Conservation (phyloP, 1,140 invertebrate species). For the Leucophenga varia region DNA sequence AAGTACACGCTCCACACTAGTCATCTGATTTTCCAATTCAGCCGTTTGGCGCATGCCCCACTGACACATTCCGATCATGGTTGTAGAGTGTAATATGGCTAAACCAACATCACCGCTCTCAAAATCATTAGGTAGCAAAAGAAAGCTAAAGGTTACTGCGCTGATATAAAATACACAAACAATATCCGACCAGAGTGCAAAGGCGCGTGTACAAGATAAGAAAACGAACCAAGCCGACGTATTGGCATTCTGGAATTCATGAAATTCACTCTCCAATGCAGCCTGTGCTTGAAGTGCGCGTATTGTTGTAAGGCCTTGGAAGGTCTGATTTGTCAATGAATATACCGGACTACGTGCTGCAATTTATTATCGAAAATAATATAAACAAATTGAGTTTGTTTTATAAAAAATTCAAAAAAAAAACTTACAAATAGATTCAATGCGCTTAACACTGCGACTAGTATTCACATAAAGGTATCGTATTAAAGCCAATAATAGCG, state of each 20-base stretch:
- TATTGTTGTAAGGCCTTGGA: constrained; percentile 81
- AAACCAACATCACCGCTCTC: constrained; percentile 74
- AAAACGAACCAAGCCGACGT: constrained; percentile 72
- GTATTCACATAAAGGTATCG: constrained; percentile 75
- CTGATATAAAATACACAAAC: constrained; percentile 69
- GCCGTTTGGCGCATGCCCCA: constrained; percentile 87
- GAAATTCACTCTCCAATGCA: constrained; percentile 66
- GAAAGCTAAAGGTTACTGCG: constrained; percentile 62
- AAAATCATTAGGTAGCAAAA: constrained; percentile 58
- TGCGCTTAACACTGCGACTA: constrained; percentile 78
- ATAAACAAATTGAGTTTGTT: background rate
- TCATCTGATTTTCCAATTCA: constrained; percentile 84
- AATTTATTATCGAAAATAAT: background rate
- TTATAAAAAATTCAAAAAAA: background rate
- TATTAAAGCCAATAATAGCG: constrained; percentile 68
- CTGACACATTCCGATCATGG: constrained; percentile 77
- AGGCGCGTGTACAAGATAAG: constrained; percentile 66
- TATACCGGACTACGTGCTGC: constrained; percentile 69
- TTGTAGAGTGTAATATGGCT: constrained; percentile 76
- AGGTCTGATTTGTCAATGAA: constrained; percentile 71
- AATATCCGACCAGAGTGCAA: constrained; percentile 64
- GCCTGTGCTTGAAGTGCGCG: constrained; percentile 67
- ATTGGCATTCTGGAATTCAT: constrained; percentile 71
- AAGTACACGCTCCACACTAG: constrained; percentile 72
- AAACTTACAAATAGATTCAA: constrained; percentile 78